Evolutionary conservation across 2,888 invertebrate genomes (phyloP), one percentile per base, ranked within the genome.

Genomic region (Hanleya hanleyi): DNA sequence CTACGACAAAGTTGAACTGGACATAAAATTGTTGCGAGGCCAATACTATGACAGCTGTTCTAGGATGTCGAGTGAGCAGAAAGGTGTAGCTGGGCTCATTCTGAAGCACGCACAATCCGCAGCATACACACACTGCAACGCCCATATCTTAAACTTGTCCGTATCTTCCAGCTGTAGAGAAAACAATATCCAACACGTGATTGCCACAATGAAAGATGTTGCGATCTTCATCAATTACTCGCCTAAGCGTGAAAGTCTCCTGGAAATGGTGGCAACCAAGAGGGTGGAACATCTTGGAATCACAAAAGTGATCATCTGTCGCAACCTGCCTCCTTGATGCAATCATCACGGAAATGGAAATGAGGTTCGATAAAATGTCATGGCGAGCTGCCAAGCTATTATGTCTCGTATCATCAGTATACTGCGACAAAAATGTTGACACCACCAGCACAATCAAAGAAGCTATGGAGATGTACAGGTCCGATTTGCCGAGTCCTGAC

Each of bases 11-110:
- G 37, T 67, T 33, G 67, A 67, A 9, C 12, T 71, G n/a, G 41
- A 38, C 49, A 26, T 71, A 18, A 36, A 5, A 67, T 12, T 29
- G n/a, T 15, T 69, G 3, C 71, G 71, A 9, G 71, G 71, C 3
- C 68, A 70, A 41, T 61, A 33, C 38, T 70, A 71, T 33, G 71
- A 71, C 26, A 67, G 71, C 1, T 71, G 70, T 29, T 41, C 67
- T 32, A 67, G 36, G 18, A 71, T 71, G 71, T 69, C 71, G 22
- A 47, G 67, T 47, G 38, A 9, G 9, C 6, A 38, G 33, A 57
- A 57, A 4, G 71, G 67, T 22, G 67, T 71, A 29, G 57, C 51
- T 4, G 71, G 57, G 3, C 29, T 61, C 4, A 71, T 71, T 32
- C 18, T 36, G 1, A 3, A 47, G 6, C 47, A 67, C 2, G 62